A percentile compares a stretch with the other conserved stretches of the same genome.
Evolutionary conservation across 2,888 invertebrate species (phyloP).

Genomic region (Entomobrya proxima): DNA sequence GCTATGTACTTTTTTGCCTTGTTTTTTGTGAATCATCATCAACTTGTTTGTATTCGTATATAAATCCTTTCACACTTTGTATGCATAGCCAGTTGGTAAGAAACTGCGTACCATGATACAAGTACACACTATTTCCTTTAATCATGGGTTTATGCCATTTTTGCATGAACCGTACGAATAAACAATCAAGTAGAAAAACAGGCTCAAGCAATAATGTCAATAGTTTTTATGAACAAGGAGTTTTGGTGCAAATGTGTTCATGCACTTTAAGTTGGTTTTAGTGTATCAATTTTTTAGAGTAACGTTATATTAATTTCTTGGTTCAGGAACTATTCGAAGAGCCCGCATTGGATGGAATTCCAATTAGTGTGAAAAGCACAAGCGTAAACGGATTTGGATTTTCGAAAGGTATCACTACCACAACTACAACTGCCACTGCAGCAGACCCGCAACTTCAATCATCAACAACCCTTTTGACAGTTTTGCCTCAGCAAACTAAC

Average conservation of each 20-base stretch:
- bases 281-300: neutral
- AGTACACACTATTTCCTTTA: neutral
- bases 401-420: constrained; percentile 32
- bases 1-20: neutral
- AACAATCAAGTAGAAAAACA: constrained; percentile 11
- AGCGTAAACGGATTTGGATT: constrained; percentile 54
- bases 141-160: constrained; percentile 2
- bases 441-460: constrained; percentile 22
- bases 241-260: neutral
- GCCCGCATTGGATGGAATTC: constrained; percentile 59
- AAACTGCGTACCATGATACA: neutral
- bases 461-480: constrained; percentile 10
- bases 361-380: constrained; percentile 33
- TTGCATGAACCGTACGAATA: neutral
- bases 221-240: neutral
- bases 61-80: neutral
- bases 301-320: constrained; percentile 10
- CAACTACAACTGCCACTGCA: neutral
- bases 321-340: constrained; percentile 61
- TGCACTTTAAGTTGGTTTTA: neutral
- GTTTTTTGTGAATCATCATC: neutral
- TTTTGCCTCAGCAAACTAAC: constrained; percentile 39
- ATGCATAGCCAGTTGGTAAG: neutral
- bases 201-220: neutral
- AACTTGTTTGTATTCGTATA: no score